phyloP scores from a whole-genome alignment of 2,888 invertebrate genomes.

The Eurytoma adleriae region DNA sequence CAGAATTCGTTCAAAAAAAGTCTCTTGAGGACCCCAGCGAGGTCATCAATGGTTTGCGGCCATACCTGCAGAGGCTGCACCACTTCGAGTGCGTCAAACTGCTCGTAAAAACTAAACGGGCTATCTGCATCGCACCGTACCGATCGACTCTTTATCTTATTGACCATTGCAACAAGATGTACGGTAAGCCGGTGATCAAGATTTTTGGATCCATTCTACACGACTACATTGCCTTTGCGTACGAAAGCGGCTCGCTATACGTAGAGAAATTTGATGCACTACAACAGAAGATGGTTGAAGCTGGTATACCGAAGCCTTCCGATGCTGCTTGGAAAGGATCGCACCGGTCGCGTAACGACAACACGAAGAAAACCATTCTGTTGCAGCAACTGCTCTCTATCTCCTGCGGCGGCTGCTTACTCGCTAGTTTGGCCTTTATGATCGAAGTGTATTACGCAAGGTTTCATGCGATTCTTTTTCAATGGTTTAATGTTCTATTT shows the following conservation, averaged over 20 bases:
- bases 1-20: not conserved
- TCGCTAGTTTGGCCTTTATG: not conserved
- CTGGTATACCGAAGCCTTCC: not conserved
- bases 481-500: no score
- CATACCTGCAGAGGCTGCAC: not conserved
- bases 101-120: not conserved
- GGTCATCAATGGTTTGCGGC: not conserved
- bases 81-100: not conserved
- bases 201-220: not conserved
- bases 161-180: not conserved
- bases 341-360: no score
- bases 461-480: no score
- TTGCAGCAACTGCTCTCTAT: not conserved
- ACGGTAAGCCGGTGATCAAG: not conserved
- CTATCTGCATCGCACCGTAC: slow-evolving; percentile 5
- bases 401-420: not conserved
- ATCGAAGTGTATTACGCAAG: not conserved
- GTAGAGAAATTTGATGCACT: slow-evolving; percentile 21
- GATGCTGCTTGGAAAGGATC: not conserved
- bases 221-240: slow-evolving; percentile 23
- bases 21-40: slow-evolving; percentile 12
- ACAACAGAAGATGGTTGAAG: slow-evolving; percentile 9
- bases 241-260: slow-evolving; percentile 19
- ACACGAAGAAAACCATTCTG: not conserved
- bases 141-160: not conserved